These are phyloP conservation scores for Girardia tigrina DNA, from an alignment of 2,888 invertebrate species.

Conservation along the genomic window DNA sequence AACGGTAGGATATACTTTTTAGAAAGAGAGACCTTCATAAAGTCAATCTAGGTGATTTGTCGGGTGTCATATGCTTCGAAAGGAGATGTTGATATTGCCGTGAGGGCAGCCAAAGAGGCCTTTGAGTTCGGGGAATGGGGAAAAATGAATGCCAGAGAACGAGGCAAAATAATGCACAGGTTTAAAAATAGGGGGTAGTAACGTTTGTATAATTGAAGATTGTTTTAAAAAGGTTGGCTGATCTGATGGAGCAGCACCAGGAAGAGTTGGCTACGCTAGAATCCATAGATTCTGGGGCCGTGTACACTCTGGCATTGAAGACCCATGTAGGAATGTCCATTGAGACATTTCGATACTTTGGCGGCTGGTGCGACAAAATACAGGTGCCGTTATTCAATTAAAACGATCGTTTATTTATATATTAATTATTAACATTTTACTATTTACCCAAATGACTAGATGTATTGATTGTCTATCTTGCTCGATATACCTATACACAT, in stretches of 20 bases:
- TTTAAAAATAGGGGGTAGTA: constrained; percentile 47
- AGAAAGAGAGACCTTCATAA: background rate
- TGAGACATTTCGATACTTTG: constrained; percentile 87
- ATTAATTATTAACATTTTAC: too few species aligned
- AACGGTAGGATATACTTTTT: constrained; percentile 52
- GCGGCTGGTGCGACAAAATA: constrained; percentile 90
- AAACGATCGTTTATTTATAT: too few species aligned
- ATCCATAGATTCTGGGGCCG: constrained; percentile 80
- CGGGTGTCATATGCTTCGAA: constrained; percentile 59
- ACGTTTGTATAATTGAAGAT: background rate
- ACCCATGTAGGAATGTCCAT: constrained; percentile 96
- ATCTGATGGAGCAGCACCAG: constrained; percentile 80
- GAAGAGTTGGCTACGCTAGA: constrained; percentile 89
- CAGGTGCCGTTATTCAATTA: constrained; percentile 53
- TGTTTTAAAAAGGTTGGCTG: constrained; percentile 61
- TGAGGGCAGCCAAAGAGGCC: constrained; percentile 69
- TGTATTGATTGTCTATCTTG: too few species aligned
- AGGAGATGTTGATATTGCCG: constrained; percentile 73
- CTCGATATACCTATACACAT: too few species aligned
- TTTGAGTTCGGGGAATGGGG: constrained; percentile 79
- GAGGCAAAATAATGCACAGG: constrained; percentile 69
- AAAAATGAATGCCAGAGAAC: constrained; percentile 77
- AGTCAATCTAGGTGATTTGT: constrained; percentile 44
- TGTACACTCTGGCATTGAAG: constrained; percentile 84
- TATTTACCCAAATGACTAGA: too few species aligned